Conservation (phyloP, 2,797 vertebrate genomes). For the Echeneis naucrates region DNA sequence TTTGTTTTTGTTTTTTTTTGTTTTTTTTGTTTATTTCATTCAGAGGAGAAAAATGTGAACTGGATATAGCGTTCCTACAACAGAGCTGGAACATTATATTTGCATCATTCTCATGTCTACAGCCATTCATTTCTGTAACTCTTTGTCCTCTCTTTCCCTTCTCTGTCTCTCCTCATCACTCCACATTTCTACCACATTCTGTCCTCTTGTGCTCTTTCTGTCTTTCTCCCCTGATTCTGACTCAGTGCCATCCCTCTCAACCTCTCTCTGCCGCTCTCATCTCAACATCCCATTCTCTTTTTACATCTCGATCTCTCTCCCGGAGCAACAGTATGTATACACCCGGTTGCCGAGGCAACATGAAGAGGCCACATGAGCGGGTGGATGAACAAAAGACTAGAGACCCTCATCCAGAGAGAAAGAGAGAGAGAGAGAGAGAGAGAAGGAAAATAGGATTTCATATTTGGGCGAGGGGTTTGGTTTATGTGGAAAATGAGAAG, state of each 20-base stretch:
- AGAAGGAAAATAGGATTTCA: slow-evolving; percentile 71
- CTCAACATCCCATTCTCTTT: slow-evolving; percentile 62
- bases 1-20: slow-evolving; percentile 27
- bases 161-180: not conserved
- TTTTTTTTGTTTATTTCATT: slow-evolving; percentile 24
- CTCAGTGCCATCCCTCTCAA: slow-evolving; percentile 54
- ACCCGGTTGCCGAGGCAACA: slow-evolving; percentile 77
- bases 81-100: not conserved
- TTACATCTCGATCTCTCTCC: slow-evolving; percentile 59
- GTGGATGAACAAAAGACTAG: slow-evolving; percentile 80
- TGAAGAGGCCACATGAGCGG: slow-evolving; percentile 73
- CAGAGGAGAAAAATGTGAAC: slow-evolving; percentile 18
- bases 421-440: slow-evolving; percentile 39
- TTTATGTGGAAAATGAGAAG: slow-evolving; percentile 52
- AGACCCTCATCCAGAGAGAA: slow-evolving; percentile 65
- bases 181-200: not conserved
- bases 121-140: slow-evolving; percentile 9
- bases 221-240: slow-evolving; percentile 36
- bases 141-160: slow-evolving; percentile 16
- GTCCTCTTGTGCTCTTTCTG: not conserved
- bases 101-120: slow-evolving; percentile 9
- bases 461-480: slow-evolving; percentile 71
- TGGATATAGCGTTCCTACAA: not conserved
- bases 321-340: slow-evolving; percentile 79
- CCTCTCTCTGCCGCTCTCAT: slow-evolving; percentile 52